These are phyloP conservation scores for Dryoscopus gambensis DNA, from an alignment of 2,113 vertebrate genomes.

Conservation along the genomic window DNA sequence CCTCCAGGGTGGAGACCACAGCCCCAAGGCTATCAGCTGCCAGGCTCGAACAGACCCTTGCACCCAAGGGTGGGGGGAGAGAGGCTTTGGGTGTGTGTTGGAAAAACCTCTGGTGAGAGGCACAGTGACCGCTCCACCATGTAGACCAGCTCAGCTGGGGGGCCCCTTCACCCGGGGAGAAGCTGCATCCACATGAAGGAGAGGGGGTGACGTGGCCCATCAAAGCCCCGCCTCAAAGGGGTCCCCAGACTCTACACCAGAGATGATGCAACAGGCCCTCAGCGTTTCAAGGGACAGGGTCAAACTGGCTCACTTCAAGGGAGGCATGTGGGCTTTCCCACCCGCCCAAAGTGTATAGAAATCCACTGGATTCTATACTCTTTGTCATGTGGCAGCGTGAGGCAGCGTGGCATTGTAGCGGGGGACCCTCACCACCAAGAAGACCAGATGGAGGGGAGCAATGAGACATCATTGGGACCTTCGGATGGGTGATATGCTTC, in stretches of 20 bases:
- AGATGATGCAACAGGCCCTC: not conserved
- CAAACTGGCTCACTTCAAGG: not conserved
- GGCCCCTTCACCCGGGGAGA: not conserved
- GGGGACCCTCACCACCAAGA: not conserved
- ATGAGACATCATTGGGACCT: fast-evolving
- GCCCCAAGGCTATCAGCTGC: not conserved
- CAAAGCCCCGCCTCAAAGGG: not conserved
- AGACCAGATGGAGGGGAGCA: not conserved
- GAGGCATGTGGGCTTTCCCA: not conserved
- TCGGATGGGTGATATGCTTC: not conserved
- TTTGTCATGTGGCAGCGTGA: fast-evolving
- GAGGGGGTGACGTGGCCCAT: not conserved
- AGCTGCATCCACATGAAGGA: not conserved
- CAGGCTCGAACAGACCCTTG: fast-evolving
- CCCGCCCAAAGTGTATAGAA: not conserved
- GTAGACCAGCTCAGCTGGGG: not conserved
- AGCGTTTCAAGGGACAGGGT: not conserved
- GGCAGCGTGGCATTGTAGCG: fast-evolving
- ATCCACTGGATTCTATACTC: not conserved
- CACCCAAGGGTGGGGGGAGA: not conserved
- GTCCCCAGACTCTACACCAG: not conserved
- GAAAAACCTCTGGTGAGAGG: not conserved
- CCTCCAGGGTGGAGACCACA: not conserved
- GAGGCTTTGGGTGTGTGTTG: not conserved
- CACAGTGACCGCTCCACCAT: not conserved